Evolutionary conservation across 2,113 vertebrate genomes (phyloP), one percentile per base, ranked within the genome.

Genomic region (Oenanthe melanoleuca): DNA sequence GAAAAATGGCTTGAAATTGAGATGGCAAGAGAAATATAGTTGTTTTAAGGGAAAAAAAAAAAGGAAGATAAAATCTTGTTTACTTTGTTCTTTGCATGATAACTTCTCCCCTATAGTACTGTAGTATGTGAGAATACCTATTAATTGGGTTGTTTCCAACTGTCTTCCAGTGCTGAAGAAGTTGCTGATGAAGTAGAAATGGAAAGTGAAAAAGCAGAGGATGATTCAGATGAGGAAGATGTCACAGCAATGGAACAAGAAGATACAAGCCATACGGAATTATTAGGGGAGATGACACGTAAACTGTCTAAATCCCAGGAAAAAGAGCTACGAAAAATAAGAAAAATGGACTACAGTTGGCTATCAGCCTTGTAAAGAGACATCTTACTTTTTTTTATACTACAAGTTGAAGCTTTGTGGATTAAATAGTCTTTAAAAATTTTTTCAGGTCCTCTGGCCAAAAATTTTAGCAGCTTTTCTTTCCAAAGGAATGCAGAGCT

Each of bases 271-370:
- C 40, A 82, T 64, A 2, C 79, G 37, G 97, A 96, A 44, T 83
- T 91, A 14, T 61, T 72, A 22, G 97, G 89, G 55, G 96, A 96
- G 8, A 33, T 66, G 3, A 47, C 84, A 3, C 93, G 90, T 3
- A 94, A 97, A 77, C 96, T 99, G 14, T 98, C 98, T 5, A 99
- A 98, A 97, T 95, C 97, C 21, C 97, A 99, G 91, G 96, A 97
- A 56, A 99, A 96, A 88, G 98, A 99, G 87, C 97, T 99, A 93
- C 98, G 97, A 63, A 98, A 97, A 87, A 92, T 99, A 86, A 98
- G 98, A 90, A 99, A 98, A 97, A 95, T 95, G 12, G 98, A 99
- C 97, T 99, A 98, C 80, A 98, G 98, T 95, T 99, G 99, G 99
- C 61, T 99, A 55, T 91, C 75, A 26, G 84, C 89, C 47, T 96